Evolutionary conservation across 2,888 invertebrate species (phyloP).

Genomic region (Ernsta delagoae): DNA sequence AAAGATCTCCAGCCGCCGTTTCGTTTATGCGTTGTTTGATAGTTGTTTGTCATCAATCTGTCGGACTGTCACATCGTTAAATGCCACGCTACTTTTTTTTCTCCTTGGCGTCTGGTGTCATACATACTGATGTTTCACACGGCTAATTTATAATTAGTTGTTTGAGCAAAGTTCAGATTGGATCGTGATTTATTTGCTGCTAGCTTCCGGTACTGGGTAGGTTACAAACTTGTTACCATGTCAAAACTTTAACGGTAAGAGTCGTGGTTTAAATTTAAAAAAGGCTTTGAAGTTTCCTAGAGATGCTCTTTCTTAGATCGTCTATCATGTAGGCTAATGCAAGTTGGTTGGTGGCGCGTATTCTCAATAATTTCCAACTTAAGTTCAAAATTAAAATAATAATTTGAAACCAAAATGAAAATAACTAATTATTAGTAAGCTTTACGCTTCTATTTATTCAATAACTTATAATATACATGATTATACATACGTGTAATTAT

Average conservation of each 20-base stretch:
- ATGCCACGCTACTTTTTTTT: conserved; percentile 24
- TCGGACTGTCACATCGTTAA: conserved; percentile 27
- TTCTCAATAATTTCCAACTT: too few relatives aligned
- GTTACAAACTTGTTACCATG: not conserved
- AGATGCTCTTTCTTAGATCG: too few relatives aligned
- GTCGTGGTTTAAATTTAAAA: too few relatives aligned
- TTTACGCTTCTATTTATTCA: too few relatives aligned
- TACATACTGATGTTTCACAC: conserved; percentile 5
- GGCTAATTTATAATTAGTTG: conserved; percentile 29
- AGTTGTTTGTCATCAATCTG: conserved; percentile 33
- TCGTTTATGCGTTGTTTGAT: conserved; percentile 20
- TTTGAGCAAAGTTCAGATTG: conserved; percentile 19
- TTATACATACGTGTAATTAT: too few relatives aligned
- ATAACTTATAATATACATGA: too few relatives aligned
- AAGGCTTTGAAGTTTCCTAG: too few relatives aligned
- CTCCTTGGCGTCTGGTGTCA: conserved; percentile 16
- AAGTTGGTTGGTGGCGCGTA: too few relatives aligned
- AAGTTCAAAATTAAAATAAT: too few relatives aligned
- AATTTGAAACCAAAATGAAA: too few relatives aligned
- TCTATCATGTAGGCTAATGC: too few relatives aligned
- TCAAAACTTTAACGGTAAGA: not conserved
- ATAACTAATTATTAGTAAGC: too few relatives aligned
- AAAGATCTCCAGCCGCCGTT: not conserved
- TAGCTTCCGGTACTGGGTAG: not conserved
- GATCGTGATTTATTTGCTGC: conserved; percentile 13